These are phyloP conservation scores for Halcyon chelicuti DNA, from an alignment of 2,797 vertebrate genomes.

Conservation along the genomic window DNA sequence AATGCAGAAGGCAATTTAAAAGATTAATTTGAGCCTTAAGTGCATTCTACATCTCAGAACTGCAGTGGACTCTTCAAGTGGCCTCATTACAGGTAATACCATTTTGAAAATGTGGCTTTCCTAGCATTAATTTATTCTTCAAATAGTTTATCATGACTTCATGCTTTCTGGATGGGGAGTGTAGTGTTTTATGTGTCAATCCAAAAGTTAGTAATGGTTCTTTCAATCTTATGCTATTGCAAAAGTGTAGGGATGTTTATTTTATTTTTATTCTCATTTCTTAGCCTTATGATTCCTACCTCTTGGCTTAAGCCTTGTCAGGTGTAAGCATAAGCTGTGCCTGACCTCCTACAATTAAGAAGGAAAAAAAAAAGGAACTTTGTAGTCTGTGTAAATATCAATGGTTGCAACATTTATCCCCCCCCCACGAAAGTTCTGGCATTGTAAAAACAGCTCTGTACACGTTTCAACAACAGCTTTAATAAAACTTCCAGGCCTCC, in stretches of 20 bases:
- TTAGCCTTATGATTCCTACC: not conserved
- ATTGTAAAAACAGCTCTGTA: not conserved
- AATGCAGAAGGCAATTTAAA: not conserved
- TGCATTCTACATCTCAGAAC: not conserved
- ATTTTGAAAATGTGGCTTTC: not conserved
- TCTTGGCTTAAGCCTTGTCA: not conserved
- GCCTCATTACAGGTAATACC: not conserved
- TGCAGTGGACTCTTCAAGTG: not conserved
- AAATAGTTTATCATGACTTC: not conserved
- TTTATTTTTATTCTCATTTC: not conserved
- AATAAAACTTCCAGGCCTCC: not conserved
- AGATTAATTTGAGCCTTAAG: not conserved
- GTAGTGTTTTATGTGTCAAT: not conserved
- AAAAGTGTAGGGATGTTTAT: not conserved
- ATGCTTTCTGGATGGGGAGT: not conserved
- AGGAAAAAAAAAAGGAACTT: accelerated
- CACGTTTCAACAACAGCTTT: not conserved
- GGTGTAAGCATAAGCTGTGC: not conserved
- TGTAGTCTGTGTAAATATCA: not conserved
- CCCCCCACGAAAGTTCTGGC: not conserved
- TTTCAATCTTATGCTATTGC: not conserved
- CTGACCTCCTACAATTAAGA: not conserved
- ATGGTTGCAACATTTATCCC: not conserved
- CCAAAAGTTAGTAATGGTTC: not conserved
- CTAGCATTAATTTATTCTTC: not conserved